phyloP scores from a whole-genome alignment of 2,113 vertebrate genomes.

The Elgaria multicarinata region DNA sequence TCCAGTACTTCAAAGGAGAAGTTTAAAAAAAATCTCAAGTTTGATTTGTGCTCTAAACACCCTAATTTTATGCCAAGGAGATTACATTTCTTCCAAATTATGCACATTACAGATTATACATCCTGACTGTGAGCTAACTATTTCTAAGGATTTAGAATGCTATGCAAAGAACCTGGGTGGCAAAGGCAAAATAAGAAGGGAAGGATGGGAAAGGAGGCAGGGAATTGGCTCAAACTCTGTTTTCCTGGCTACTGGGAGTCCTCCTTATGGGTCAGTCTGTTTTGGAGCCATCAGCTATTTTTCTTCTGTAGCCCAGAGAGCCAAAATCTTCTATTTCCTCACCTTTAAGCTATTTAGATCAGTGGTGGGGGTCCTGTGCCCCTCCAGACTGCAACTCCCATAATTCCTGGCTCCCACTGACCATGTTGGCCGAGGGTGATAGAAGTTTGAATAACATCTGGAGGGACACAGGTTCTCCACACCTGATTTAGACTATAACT shows the following conservation, averaged over 20 bases:
- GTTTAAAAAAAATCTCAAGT: not conserved
- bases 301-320: not conserved
- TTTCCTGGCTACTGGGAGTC: not conserved
- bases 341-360: not conserved
- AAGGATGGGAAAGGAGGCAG: not conserved
- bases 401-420: too few species aligned
- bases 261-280: too few species aligned
- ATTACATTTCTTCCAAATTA: not conserved
- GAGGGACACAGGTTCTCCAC: too few species aligned
- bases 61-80: not conserved
- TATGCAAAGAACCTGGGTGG: not conserved
- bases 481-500: not conserved
- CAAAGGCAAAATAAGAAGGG: not conserved
- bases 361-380: too few species aligned
- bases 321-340: not conserved
- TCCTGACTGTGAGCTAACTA: not conserved
- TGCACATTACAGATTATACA: not conserved
- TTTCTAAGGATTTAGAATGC: not conserved
- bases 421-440: too few species aligned
- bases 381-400: too few species aligned
- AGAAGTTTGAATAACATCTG: too few species aligned
- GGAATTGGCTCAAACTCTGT: not conserved
- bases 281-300: not conserved
- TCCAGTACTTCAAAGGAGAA: not conserved
- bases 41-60: not conserved